Percentiles rank a stretch among this genome's conserved stretches.
Conservation (phyloP, 2,113 vertebrate genomes). For the Otis tarda region DNA sequence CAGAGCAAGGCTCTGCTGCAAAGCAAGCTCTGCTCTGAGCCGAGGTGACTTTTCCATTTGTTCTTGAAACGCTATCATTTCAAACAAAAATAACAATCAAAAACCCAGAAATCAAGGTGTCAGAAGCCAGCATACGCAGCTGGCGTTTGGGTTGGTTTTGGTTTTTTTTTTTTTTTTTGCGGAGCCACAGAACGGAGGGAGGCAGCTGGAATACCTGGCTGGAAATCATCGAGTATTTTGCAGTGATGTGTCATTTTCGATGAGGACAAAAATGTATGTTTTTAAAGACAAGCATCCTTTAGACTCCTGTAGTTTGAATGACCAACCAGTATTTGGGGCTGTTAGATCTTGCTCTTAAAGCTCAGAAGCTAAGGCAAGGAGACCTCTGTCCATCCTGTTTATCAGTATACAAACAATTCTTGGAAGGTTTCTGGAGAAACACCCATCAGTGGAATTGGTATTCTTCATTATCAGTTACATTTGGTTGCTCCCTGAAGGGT, state of each 20-base stretch:
- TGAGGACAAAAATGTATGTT: not conserved
- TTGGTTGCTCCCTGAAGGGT: not conserved
- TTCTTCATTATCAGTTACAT: not conserved
- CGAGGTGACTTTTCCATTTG: not conserved
- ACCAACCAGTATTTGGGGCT: not conserved
- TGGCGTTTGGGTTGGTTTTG: not conserved
- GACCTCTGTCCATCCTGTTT: not conserved
- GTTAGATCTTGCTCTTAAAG: not conserved
- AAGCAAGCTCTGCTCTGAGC: not conserved
- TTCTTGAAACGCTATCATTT: not conserved
- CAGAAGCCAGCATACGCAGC: not conserved
- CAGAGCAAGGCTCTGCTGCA: not conserved
- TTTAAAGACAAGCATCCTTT: not conserved
- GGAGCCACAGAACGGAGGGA: not conserved
- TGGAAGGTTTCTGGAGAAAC: slow-evolving; percentile 45
- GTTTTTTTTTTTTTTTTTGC: not conserved
- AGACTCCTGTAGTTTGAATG: not conserved
- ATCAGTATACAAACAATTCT: slow-evolving; percentile 35
- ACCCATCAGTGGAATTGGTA: slow-evolving; percentile 1
- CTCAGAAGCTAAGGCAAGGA: not conserved
- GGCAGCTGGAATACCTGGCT: not conserved
- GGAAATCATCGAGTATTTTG: not conserved
- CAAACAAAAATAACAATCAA: not conserved
- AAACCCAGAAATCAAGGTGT: not conserved
- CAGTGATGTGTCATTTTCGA: not conserved